These are phyloP conservation scores for Arbacia lixula DNA, from an alignment of 53 echinoderm and acorn worm genomes.

Conservation along the genomic window DNA sequence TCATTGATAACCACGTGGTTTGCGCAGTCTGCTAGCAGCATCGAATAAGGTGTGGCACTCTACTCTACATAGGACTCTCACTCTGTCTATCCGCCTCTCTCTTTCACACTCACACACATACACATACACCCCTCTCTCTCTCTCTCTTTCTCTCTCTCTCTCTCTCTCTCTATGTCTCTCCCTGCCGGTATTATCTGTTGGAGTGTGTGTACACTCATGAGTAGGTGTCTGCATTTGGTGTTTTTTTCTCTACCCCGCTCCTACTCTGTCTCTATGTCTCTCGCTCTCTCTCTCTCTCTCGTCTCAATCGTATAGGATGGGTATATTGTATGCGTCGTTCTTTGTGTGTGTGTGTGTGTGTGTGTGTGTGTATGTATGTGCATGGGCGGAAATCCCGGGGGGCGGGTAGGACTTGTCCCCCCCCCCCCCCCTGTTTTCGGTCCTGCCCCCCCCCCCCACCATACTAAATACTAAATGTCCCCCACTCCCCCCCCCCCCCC, in stretches of 20 bases:
- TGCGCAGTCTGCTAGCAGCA: too few relatives aligned
- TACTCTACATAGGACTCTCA: too few relatives aligned
- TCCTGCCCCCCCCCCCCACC: too few relatives aligned
- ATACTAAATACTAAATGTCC: too few relatives aligned
- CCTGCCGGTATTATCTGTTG: background rate
- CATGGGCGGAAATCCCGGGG: too few relatives aligned
- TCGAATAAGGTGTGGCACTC: constrained; percentile 22
- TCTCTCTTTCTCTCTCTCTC: background rate
- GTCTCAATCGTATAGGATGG: background rate
- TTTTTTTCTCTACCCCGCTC: background rate
- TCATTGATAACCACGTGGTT: too few relatives aligned
- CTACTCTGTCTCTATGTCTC: background rate
- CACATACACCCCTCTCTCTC: background rate
- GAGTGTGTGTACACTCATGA: background rate
- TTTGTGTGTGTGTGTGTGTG: background rate
- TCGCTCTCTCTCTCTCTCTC: background rate
- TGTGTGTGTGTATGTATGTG: too few relatives aligned
- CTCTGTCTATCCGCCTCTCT: too few relatives aligned
- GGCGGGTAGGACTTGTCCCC: too few relatives aligned
- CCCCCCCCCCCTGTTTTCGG: too few relatives aligned
- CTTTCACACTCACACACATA: background rate
- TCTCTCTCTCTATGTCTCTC: background rate
- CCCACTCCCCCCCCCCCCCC: too few relatives aligned
- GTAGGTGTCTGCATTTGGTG: background rate
- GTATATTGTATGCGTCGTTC: background rate